These are phyloP conservation scores for Suricata suricatta DNA, from an alignment of 2,113 vertebrate species.

Conservation along the genomic window DNA sequence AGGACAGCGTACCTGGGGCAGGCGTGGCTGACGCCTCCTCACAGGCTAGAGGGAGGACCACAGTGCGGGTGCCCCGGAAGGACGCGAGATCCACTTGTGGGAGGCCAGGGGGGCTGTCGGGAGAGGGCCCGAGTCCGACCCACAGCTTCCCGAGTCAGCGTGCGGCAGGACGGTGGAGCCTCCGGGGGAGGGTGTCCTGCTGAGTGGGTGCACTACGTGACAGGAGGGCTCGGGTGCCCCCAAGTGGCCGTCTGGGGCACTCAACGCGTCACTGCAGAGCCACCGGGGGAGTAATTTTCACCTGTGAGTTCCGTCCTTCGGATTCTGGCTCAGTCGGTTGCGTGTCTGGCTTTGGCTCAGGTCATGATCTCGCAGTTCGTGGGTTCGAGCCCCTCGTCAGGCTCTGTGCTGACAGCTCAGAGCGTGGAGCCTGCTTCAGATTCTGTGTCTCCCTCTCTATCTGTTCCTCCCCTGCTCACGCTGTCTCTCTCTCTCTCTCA, in stretches of 20 bases:
- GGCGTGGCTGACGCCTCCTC: fast-evolving
- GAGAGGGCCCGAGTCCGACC: neutral
- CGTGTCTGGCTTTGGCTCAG: no score
- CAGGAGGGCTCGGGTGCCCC: neutral
- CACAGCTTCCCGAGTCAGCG: neutral
- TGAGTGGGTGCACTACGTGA: fast-evolving
- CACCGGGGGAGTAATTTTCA: fast-evolving
- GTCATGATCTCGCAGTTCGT: no score
- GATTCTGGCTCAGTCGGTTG: neutral
- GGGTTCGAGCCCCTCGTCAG: no score
- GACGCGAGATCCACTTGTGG: fast-evolving
- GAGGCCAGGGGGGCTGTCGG: neutral
- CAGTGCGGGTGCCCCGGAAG: fast-evolving
- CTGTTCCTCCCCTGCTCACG: no score
- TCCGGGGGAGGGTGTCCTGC: neutral
- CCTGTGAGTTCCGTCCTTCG: neutral
- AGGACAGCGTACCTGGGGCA: no score
- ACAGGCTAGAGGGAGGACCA: neutral
- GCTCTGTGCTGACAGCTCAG: no score
- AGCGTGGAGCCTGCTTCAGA: no score
- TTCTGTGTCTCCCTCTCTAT: no score
- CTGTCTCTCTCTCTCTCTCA: no score
- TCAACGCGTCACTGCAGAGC: fast-evolving
- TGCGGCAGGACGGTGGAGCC: neutral
- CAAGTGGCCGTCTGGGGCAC: neutral